Percentiles rank a stretch among this genome's conserved stretches.
Conservation (phyloP, 2,113 vertebrate species). For the Etheostoma cragini region DNA sequence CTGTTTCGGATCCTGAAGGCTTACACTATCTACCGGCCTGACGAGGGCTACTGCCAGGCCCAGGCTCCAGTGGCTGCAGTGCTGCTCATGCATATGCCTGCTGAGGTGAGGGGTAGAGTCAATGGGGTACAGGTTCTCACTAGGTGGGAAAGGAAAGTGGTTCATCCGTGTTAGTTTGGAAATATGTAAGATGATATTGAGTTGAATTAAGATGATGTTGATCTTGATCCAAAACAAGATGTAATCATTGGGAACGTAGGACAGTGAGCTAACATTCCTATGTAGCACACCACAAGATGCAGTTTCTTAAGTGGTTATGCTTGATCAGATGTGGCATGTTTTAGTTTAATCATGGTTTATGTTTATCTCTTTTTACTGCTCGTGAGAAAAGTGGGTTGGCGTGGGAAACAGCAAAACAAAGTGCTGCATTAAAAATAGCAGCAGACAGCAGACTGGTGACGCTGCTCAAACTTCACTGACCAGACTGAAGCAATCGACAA, state of each 20-base stretch:
- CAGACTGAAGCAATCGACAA: not conserved
- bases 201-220: not conserved
- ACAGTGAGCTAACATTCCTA: not conserved
- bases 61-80: constrained; percentile 93
- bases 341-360: not conserved
- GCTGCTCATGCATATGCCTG: constrained; percentile 95
- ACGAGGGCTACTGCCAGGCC: constrained; percentile 94
- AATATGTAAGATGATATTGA: not conserved
- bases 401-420: not conserved
- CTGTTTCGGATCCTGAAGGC: constrained; percentile 93
- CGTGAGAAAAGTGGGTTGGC: not conserved
- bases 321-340: not conserved
- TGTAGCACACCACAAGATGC: not conserved
- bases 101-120: constrained; percentile 84
- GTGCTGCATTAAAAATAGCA: constrained; percentile 3
- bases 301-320: constrained; percentile 1
- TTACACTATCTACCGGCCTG: constrained; percentile 91
- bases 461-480: not conserved
- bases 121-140: not conserved
- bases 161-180: not conserved
- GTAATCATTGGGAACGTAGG: not conserved
- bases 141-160: not conserved
- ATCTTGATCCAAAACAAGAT: not conserved
- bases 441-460: not conserved
- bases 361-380: not conserved